A percentile compares a stretch with the other conserved stretches of the same genome.
phyloP scores from a whole-genome alignment of 2,113 vertebrate genomes.

The Muntiacus reevesi region DNA sequence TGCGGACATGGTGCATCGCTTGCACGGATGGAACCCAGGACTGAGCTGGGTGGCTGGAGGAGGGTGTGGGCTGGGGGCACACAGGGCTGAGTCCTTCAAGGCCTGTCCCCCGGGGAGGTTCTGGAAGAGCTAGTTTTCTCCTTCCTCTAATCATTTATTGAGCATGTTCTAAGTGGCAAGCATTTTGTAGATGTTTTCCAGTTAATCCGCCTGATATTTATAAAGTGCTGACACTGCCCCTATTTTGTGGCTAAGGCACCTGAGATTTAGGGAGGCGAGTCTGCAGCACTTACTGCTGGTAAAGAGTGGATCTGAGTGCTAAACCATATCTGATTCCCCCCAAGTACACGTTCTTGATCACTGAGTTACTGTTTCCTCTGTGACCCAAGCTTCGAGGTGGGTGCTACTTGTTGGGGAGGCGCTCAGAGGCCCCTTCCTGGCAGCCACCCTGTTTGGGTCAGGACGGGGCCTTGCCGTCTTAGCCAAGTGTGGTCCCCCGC shows the following conservation, averaged over 20 bases:
- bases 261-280: neutral
- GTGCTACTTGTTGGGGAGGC: neutral
- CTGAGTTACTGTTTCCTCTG: neutral
- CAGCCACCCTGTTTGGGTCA: neutral
- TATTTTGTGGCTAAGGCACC: neutral
- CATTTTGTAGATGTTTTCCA: neutral
- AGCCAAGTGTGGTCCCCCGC: accelerated
- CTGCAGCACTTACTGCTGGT: neutral
- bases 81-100: too few species aligned
- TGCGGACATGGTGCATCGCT: neutral
- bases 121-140: neutral
- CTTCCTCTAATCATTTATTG: neutral
- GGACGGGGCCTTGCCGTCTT: neutral
- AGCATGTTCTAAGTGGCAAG: neutral
- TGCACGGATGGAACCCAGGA: neutral
- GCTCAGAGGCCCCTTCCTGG: neutral
- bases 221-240: neutral
- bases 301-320: neutral
- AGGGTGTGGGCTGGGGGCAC: neutral
- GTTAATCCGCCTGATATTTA: neutral
- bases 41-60: neutral
- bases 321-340: neutral
- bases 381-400: neutral
- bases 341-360: neutral
- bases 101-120: accelerated